A percentile compares a stretch with the other conserved stretches of the same genome.
Evolutionary conservation across 2,113 vertebrate genomes (phyloP).

Genomic region (Tragulus kanchil): DNA sequence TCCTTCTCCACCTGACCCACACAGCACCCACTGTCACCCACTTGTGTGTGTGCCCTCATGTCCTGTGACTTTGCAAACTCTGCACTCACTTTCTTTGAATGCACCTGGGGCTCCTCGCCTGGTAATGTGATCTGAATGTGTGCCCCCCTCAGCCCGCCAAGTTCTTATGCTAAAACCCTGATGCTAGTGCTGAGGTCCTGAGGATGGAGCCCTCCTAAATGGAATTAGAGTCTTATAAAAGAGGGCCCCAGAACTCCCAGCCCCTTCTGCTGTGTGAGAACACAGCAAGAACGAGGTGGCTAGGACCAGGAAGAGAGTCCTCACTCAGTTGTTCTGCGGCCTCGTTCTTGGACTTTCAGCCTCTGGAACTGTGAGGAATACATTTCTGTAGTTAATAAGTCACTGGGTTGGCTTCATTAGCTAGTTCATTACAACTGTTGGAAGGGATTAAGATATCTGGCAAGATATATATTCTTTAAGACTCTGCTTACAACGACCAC

Average conservation of each 20-base stretch:
- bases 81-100: too few species aligned
- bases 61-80: background rate
- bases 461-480: background rate
- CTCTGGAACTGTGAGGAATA: background rate
- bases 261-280: background rate
- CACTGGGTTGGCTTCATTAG: too few species aligned
- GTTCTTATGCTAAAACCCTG: background rate
- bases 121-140: background rate
- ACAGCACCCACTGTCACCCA: accelerated
- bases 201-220: background rate
- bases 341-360: background rate
- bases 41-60: accelerated
- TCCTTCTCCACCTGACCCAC: too few species aligned
- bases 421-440: background rate
- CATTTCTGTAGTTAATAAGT: background rate
- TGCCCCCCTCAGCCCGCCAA: accelerated
- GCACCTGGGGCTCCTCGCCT: background rate
- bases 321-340: background rate
- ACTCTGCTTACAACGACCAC: background rate
- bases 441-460: background rate
- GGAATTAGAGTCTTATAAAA: background rate
- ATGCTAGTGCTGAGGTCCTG: background rate
- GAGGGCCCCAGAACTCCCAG: background rate
- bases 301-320: background rate
- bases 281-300: background rate